Base-by-base conservation (phyloP, 2,113 vertebrate genomes). In the Haplochromis vanheusdeni region DNA sequence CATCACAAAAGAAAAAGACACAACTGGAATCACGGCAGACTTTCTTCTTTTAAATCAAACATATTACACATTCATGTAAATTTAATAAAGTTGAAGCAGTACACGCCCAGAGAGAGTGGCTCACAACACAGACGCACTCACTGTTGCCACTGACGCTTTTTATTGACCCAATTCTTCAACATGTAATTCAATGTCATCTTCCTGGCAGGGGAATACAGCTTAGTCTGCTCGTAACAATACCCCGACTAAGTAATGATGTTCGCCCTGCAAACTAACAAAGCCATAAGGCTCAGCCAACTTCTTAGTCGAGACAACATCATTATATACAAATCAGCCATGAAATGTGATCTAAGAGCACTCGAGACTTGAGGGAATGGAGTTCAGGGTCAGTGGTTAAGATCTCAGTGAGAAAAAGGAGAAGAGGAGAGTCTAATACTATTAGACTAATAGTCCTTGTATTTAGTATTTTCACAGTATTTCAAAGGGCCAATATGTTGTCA, bases 171-270 rank as follows among this genome's bases (percentile, higher is more conserved):
- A 85, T 95, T 95, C 90, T 80, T 92, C 80, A 91, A 92, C 86
- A 89, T 91, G 90, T 93, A 91, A 93, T 93, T 93, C 94, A 93
- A 92, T 94, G 92, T 94, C 92, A 94, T 89, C 84, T 93, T 83
- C 83, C 86, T 87, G 89, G 77, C 92, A 90, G 89, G 90, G 93
- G 91, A 92, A 94, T 93, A 91, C 88, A 91, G 94, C 92, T 94
- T 93, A 93, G 90, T 85, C 87, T 88, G 84, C 90, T 89, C 17
- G 16, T 87, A 91, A 95, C 92, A 95, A 95, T 93, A 92, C 73
- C 86, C 88, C 51, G 88, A 90, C 92, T 93, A 91, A 92, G 90
- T 92, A 89, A 95, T 94, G 88, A 94, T 94, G 94, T 93, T 95
- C 91, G 60, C 89, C 83, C 81, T 13, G 79, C 88, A 91, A 83